phyloP scores from a whole-genome alignment of 2,113 vertebrate genomes.

The Chionomys nivalis region DNA sequence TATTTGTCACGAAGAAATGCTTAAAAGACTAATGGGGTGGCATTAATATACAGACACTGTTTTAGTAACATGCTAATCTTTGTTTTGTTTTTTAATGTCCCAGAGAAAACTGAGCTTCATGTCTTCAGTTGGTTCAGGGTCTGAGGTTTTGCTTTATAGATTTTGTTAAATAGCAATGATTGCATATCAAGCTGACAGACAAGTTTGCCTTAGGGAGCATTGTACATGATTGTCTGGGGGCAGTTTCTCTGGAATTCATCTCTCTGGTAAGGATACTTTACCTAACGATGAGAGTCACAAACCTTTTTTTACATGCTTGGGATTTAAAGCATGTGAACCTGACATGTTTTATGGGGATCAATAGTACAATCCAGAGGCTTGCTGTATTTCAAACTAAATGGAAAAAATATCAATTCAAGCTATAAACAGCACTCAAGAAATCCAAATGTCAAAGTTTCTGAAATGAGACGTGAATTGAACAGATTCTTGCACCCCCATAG shows the following conservation, averaged over 20 bases:
- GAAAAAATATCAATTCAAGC: slow-evolving; percentile 49
- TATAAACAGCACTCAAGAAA: slow-evolving; percentile 46
- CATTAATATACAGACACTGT: not conserved
- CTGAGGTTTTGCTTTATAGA: slow-evolving; percentile 37
- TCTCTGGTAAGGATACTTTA: slow-evolving; percentile 52
- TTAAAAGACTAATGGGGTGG: not conserved
- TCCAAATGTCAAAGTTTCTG: slow-evolving; percentile 67
- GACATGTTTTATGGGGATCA: slow-evolving; percentile 60
- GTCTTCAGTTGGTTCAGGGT: slow-evolving; percentile 23
- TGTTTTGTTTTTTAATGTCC: slow-evolving; percentile 7
- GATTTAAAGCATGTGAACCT: slow-evolving; percentile 57
- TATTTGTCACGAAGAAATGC: not conserved
- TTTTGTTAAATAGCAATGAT: slow-evolving; percentile 35
- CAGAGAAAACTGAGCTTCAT: not conserved
- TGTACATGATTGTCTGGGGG: not conserved
- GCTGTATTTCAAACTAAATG: slow-evolving; percentile 65
- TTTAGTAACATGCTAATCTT: slow-evolving; percentile 15
- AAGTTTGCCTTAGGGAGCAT: not conserved
- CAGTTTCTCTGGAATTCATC: slow-evolving; percentile 24
- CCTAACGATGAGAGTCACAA: slow-evolving; percentile 54
- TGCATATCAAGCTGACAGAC: slow-evolving; percentile 5
- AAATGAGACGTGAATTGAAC: slow-evolving; percentile 35
- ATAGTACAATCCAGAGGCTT: slow-evolving; percentile 63
- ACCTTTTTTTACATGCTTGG: slow-evolving; percentile 20
- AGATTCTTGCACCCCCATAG: slow-evolving; percentile 10